Evolutionary conservation across 2,888 invertebrate genomes (phyloP).

Genomic region (Heteromurus nitidus): DNA sequence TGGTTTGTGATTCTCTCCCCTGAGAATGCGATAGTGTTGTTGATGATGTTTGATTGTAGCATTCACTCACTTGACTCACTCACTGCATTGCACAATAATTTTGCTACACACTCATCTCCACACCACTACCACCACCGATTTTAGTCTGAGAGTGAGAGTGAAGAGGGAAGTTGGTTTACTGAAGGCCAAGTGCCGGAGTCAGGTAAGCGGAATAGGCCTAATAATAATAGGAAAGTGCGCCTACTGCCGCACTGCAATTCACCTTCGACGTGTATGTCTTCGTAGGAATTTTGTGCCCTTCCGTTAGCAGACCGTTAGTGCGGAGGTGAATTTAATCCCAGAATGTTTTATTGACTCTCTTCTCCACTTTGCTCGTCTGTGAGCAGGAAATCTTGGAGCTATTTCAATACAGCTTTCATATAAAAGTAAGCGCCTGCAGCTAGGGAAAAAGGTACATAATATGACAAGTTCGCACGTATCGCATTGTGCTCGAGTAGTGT

Average conservation of each 20-base stretch:
- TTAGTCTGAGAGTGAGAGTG: too few species aligned
- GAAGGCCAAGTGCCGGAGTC: too few species aligned
- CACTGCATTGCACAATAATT: neutral
- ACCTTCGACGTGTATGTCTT: too few species aligned
- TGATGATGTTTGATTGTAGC: conserved; percentile 25
- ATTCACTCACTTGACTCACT: too few species aligned
- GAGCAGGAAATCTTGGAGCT: conserved; percentile 1
- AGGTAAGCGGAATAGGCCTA: too few species aligned
- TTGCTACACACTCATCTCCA: too few species aligned
- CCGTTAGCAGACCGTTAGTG: too few species aligned
- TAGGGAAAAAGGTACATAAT: neutral
- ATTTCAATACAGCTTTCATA: neutral
- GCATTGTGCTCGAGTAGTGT: neutral
- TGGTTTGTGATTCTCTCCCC: conserved; percentile 8
- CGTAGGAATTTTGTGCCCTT: too few species aligned
- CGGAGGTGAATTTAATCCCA: neutral
- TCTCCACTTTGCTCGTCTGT: conserved; percentile 7
- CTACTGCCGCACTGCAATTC: too few species aligned
- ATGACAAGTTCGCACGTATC: neutral
- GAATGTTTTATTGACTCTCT: neutral
- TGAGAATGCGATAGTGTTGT: conserved; percentile 11
- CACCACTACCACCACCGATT: too few species aligned
- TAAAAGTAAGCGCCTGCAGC: conserved; percentile 24
- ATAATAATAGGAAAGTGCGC: too few species aligned
- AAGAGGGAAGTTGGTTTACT: too few species aligned